Percentiles rank a stretch among this genome's conserved stretches.
Evolutionary conservation across 2,888 invertebrate genomes (phyloP).

Genomic region (Luffia ferchaultella): DNA sequence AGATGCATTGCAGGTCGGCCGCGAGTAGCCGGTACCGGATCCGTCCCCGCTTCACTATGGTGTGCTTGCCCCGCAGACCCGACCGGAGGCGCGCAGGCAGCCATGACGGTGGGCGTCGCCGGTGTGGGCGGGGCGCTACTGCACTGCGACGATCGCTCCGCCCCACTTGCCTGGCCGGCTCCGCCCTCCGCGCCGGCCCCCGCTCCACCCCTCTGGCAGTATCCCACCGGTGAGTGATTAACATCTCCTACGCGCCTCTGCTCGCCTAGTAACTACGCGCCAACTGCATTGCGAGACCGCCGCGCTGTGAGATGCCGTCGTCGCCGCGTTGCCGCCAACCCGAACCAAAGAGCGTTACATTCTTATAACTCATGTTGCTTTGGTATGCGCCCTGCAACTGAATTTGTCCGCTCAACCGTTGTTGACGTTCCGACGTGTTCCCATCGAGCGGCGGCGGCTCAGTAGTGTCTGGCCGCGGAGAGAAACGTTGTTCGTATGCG

Average conservation of each 20-base stretch:
- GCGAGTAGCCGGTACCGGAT: slow-evolving; percentile 24
- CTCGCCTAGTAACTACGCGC: slow-evolving; percentile 62
- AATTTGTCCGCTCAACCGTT: slow-evolving; percentile 32
- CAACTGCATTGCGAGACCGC: slow-evolving; percentile 35
- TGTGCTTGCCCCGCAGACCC: slow-evolving; percentile 53
- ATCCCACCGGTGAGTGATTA: slow-evolving; percentile 72
- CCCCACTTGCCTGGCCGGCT: slow-evolving; percentile 65
- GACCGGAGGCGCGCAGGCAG: slow-evolving; percentile 63
- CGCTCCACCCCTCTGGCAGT: slow-evolving; percentile 82
- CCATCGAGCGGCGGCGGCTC: background rate
- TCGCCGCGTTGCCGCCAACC: background rate
- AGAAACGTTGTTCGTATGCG: background rate
- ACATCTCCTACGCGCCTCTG: slow-evolving; percentile 53
- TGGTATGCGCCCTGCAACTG: slow-evolving; percentile 56
- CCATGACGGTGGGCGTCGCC: slow-evolving; percentile 71
- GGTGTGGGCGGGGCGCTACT: slow-evolving; percentile 61
- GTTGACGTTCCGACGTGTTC: slow-evolving; percentile 3
- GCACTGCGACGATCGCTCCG: slow-evolving; percentile 71
- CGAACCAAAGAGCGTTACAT: slow-evolving; percentile 28
- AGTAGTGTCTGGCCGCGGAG: background rate
- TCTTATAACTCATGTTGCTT: slow-evolving; percentile 46
- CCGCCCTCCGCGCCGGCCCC: slow-evolving; percentile 63
- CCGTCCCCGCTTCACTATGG: slow-evolving; percentile 41
- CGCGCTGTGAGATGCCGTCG: background rate
- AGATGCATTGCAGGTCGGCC: background rate